Evolutionary conservation across 2,888 invertebrate species (phyloP).

Genomic region (Drymonia ruficornis): DNA sequence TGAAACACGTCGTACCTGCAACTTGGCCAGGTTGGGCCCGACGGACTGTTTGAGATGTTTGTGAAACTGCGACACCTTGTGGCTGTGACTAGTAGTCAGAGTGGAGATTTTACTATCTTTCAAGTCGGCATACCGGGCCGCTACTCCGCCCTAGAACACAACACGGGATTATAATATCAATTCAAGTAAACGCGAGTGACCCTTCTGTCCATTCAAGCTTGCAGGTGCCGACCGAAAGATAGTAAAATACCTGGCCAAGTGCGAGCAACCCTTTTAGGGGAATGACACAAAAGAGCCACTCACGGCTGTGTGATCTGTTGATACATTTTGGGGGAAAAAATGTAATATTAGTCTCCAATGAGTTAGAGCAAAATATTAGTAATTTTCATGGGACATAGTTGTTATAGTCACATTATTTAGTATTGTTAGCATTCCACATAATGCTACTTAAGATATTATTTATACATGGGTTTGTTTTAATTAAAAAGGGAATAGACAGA

Average conservation of each 20-base stretch:
- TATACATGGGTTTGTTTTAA: too few species aligned
- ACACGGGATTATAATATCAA: slow-evolving; percentile 52
- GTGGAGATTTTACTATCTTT: slow-evolving; percentile 96
- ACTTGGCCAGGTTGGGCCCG: slow-evolving; percentile 92
- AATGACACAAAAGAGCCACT: slow-evolving; percentile 56
- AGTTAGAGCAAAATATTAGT: background rate
- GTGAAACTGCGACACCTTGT: slow-evolving; percentile 97
- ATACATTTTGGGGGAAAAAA: slow-evolving; percentile 17
- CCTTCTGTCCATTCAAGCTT: slow-evolving; percentile 50
- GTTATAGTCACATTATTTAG: too few species aligned
- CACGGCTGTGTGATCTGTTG: slow-evolving; percentile 33
- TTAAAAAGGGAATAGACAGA: too few species aligned
- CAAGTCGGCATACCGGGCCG: slow-evolving; percentile 92
- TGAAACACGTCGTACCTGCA: slow-evolving; percentile 89
- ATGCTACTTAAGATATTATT: too few species aligned
- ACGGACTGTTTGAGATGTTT: slow-evolving; percentile 95
- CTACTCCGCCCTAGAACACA: slow-evolving; percentile 86
- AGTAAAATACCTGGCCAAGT: slow-evolving; percentile 85
- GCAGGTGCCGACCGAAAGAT: slow-evolving; percentile 80
- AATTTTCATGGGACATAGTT: too few species aligned
- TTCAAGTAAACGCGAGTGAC: slow-evolving; percentile 35
- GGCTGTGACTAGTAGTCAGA: slow-evolving; percentile 93
- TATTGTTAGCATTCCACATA: too few species aligned
- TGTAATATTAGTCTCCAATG: background rate
- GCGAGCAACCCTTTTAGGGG: slow-evolving; percentile 50